A percentile compares a stretch with the other conserved stretches of the same genome.
Conservation (phyloP, 2,797 vertebrate species). For the Acipenser oxyrinchus region DNA sequence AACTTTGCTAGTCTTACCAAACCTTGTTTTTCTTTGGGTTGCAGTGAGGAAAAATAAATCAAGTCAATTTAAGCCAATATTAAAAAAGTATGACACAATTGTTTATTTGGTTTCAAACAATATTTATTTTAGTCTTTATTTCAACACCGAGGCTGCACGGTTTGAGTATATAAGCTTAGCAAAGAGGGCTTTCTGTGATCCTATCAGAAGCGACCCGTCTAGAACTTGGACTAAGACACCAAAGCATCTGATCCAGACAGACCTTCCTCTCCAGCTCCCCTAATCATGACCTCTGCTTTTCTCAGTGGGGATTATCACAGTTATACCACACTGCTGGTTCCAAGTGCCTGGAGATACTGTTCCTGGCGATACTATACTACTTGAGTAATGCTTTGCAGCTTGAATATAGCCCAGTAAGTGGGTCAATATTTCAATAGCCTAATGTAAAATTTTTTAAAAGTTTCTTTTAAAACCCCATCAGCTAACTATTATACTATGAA, state of each 20-base stretch:
- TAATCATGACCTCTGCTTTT: constrained; percentile 21
- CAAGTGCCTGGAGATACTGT: no score
- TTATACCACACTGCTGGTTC: constrained; percentile 19
- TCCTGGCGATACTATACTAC: background rate
- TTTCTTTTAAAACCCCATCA: no score
- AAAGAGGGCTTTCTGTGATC: constrained; percentile 11
- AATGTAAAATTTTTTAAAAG: background rate
- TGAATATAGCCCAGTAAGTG: no score
- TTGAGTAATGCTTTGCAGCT: background rate
- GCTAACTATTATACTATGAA: no score
- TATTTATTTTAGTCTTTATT: constrained; percentile 39
- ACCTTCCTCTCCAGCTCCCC: background rate
- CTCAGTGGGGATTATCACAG: constrained; percentile 21
- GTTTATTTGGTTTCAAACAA: constrained; percentile 32
- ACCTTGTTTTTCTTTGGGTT: constrained; percentile 37
- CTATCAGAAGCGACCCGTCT: background rate
- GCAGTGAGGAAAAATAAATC: constrained; percentile 31
- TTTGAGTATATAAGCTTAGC: constrained; percentile 17
- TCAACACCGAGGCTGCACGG: constrained; percentile 23
- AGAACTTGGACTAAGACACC: constrained; percentile 4
- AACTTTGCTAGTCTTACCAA: constrained; percentile 21
- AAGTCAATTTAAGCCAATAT: constrained; percentile 32
- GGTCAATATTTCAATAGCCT: background rate
- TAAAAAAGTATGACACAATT: constrained; percentile 34
- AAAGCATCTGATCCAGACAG: constrained; percentile 16